Base-by-base conservation (phyloP, 2,888 invertebrate species). In the Luperina testacea region DNA sequence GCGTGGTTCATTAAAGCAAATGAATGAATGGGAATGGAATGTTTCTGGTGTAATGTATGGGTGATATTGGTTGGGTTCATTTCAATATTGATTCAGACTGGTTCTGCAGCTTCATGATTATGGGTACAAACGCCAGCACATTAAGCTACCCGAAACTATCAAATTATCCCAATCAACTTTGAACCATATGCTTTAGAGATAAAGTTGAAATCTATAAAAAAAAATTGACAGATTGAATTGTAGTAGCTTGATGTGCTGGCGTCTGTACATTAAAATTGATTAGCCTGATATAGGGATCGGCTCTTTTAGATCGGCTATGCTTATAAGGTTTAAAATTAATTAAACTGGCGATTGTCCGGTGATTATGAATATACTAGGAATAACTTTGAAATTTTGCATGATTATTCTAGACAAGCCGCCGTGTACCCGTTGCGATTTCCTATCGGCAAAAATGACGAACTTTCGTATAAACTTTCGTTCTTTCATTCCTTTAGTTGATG, bases 1-100 rank as follows among this genome's bases (percentile, higher is more conserved):
- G 83, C 64, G 53, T 27, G 42, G 42, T 75, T 87, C 80, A 85
- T 87, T 88, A 88, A 79, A 79, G 81, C 75, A 69, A 59, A 48
- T 63, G 61, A 74, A 70, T 73, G 75, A 75, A 85, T 84, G 72
- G 24, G 77, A 72, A 15, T 64, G 85, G 85, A 82, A 84, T 84
- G 76, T 72, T 61, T 67, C 32, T 75, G 63, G 67, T 67, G 42
- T 61, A 72, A 67, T 59, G 27, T 76, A 61, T 69, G 53, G 65
- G 5, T 81, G 24, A 27, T 73, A 51, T 73, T 84, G 45, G 76
- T 27, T 77, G 64, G 42, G 61, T 74, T 38, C 15, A 69, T 65
- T 64, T 61, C 45, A 71, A 59, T 84, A 83, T 77, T 68, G 38
- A 76, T 76, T 51, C 32, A 32, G 53, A 71, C 67, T 71, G 78